Percentiles rank a stretch among this genome's conserved stretches.
Conservation (phyloP, 1,140 invertebrate species). For the Bombus huntii region DNA sequence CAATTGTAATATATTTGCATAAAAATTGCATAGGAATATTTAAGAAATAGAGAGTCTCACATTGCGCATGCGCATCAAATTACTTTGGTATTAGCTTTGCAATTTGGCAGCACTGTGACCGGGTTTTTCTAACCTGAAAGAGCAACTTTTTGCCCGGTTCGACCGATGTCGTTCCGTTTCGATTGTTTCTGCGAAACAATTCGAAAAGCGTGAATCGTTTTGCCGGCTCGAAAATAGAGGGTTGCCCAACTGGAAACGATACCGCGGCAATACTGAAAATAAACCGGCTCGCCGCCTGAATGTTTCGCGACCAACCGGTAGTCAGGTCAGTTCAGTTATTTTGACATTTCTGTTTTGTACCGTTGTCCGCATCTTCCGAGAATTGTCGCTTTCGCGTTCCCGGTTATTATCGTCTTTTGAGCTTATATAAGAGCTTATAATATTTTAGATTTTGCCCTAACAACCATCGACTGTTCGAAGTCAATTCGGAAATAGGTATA, state of each 20-base stretch:
- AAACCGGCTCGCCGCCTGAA: background rate
- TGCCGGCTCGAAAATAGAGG: background rate
- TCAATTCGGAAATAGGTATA: too few species aligned
- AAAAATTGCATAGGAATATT: background rate
- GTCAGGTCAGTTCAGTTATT: conserved; percentile 49
- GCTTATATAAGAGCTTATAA: background rate
- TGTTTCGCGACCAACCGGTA: conserved; percentile 16
- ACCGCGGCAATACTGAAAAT: conserved; percentile 32
- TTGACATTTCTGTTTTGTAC: conserved; percentile 36
- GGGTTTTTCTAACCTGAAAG: conserved; percentile 12
- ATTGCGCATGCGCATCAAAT: background rate
- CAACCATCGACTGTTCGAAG: too few species aligned
- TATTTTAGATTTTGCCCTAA: background rate
- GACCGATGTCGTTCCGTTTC: background rate
- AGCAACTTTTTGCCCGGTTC: background rate
- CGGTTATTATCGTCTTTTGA: conserved; percentile 23
- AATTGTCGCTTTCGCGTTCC: background rate
- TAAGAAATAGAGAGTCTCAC: too few species aligned
- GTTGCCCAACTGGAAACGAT: background rate
- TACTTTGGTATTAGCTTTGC: background rate
- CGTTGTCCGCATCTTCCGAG: conserved; percentile 33
- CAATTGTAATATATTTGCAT: background rate
- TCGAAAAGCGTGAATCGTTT: conserved; percentile 9
- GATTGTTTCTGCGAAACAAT: conserved; percentile 15
- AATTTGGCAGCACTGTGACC: background rate